phyloP scores from a whole-genome alignment of 2,797 vertebrate genomes.

The Linurgus olivaceus region DNA sequence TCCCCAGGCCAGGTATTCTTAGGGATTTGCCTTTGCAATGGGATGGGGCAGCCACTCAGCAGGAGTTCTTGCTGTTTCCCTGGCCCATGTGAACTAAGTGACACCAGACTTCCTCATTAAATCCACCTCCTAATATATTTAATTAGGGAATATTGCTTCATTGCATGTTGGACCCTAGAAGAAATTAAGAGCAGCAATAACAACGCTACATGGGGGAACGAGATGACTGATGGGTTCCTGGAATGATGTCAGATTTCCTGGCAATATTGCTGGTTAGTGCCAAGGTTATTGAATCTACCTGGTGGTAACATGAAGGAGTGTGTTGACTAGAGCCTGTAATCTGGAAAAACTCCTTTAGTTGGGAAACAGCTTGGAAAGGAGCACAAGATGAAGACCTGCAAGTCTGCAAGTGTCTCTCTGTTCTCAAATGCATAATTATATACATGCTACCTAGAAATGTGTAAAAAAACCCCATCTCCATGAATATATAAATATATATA shows the following conservation, averaged over 20 bases:
- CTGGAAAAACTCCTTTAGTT: neutral
- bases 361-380: neutral
- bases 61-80: neutral
- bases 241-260: neutral
- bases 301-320: neutral
- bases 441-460: neutral
- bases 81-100: neutral
- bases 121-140: neutral
- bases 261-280: neutral
- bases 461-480: neutral
- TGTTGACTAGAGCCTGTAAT: neutral
- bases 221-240: neutral
- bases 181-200: neutral
- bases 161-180: neutral
- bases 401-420: neutral
- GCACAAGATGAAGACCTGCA: neutral
- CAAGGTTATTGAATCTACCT: neutral
- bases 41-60: neutral
- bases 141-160: neutral
- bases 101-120: neutral
- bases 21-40: neutral
- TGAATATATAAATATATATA: neutral
- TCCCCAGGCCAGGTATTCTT: neutral
- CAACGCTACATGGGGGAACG: accelerated
- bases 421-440: neutral